phyloP scores from a whole-genome alignment of 2,888 invertebrate species.

The Lottia scabra region DNA sequence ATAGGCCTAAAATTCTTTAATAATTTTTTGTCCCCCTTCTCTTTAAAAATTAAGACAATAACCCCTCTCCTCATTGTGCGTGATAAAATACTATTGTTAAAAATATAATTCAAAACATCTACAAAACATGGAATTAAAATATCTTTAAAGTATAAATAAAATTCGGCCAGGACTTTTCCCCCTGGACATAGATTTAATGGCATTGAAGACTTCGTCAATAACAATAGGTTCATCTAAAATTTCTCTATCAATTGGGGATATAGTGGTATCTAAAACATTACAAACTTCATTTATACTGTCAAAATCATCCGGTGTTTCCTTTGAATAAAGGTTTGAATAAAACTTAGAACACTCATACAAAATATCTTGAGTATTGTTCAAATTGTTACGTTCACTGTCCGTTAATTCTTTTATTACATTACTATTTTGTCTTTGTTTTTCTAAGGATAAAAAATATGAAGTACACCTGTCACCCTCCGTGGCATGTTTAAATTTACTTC shows the following conservation, averaged over 20 bases:
- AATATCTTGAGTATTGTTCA: not conserved
- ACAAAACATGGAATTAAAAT: slow-evolving; percentile 14
- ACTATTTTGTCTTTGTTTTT: not conserved
- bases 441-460: not conserved
- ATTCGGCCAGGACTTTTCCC: slow-evolving; percentile 22
- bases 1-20: slow-evolving; percentile 41
- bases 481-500: not conserved
- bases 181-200: slow-evolving; percentile 23
- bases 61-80: slow-evolving; percentile 17
- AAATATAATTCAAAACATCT: slow-evolving; percentile 19
- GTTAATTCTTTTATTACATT: not conserved
- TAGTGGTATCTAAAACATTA: not conserved
- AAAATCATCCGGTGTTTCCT: not conserved
- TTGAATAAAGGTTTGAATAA: not conserved
- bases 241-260: not conserved
- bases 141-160: not conserved
- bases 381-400: not conserved
- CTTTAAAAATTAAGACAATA: slow-evolving; percentile 37
- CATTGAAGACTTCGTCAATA: slow-evolving; percentile 7
- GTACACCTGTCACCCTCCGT: not conserved
- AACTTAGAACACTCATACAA: not conserved
- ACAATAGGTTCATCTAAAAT: not conserved
- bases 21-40: slow-evolving; percentile 20
- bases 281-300: not conserved
- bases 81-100: slow-evolving; percentile 22